Evolutionary conservation across 2,113 vertebrate species (phyloP).

Genomic region (Corythornis madagascariensis): DNA sequence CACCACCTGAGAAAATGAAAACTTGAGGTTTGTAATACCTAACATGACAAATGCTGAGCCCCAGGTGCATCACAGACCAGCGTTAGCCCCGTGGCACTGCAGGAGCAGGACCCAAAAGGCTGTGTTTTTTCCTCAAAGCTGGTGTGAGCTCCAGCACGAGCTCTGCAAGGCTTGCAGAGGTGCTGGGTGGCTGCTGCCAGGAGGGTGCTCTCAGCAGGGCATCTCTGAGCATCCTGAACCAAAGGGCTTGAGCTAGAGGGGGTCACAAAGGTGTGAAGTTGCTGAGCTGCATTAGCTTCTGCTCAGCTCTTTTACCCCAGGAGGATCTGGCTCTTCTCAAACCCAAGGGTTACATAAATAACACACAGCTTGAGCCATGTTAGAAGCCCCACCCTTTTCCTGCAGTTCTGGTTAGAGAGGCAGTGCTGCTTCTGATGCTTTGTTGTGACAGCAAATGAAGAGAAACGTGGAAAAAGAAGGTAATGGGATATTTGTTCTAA

Average conservation of each 20-base stretch:
- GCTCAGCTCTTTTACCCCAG: not conserved
- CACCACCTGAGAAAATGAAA: not conserved
- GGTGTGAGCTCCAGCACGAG: not conserved
- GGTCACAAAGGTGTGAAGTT: not conserved
- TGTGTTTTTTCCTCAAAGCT: rapidly evolving
- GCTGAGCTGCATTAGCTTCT: not conserved
- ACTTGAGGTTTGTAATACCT: not conserved
- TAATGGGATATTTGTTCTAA: not conserved
- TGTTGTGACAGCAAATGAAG: slow-evolving; percentile 2
- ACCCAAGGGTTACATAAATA: not conserved
- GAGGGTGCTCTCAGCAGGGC: not conserved
- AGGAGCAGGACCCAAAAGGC: not conserved
- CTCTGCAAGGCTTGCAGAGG: not conserved
- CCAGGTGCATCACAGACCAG: not conserved
- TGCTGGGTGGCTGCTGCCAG: not conserved
- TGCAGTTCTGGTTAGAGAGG: not conserved
- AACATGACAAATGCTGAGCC: not conserved
- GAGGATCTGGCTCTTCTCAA: not conserved
- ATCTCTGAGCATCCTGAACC: not conserved
- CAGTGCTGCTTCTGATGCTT: not conserved
- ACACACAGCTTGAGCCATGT: not conserved
- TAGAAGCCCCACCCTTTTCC: slow-evolving; percentile 62
- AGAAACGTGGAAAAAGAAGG: not conserved
- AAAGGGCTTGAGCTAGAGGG: no score
- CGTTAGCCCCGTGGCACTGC: not conserved